Conservation (phyloP, 2,888 invertebrate species). For the Dicranocentrus wangi region DNA sequence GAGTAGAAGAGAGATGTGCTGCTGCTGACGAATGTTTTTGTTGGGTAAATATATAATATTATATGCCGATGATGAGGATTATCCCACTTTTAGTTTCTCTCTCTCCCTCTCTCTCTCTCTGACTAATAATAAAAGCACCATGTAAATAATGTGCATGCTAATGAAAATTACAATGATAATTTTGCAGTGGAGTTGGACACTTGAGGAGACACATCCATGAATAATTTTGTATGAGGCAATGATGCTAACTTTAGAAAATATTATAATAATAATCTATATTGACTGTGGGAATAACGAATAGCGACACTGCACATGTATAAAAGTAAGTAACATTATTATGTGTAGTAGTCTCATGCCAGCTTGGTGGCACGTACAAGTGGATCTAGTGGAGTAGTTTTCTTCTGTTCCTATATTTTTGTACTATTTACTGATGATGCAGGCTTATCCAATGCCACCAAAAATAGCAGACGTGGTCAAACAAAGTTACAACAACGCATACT, state of each 20-base stretch:
- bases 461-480: constrained; percentile 1
- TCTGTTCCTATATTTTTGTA: too few species aligned
- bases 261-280: too few species aligned
- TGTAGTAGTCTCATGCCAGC: too few species aligned
- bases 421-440: background rate
- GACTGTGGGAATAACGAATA: too few species aligned
- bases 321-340: too few species aligned
- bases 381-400: too few species aligned
- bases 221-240: too few species aligned
- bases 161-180: constrained; percentile 37
- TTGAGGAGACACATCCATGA: background rate
- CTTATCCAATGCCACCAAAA: constrained; percentile 6
- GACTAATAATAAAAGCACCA: too few species aligned
- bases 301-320: too few species aligned
- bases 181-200: background rate
- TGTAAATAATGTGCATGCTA: background rate
- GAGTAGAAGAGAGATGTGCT: background rate
- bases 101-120: too few species aligned
- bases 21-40: constrained; percentile 43
- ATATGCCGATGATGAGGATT: background rate
- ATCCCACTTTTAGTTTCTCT: background rate
- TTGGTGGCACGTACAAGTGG: too few species aligned
- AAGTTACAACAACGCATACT: background rate
- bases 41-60: constrained; percentile 41
- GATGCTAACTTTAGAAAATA: too few species aligned